Evolutionary conservation across 2,888 invertebrate species (phyloP), one percentile per base, ranked within the genome.

Genomic region (Drosophila neutralis): DNA sequence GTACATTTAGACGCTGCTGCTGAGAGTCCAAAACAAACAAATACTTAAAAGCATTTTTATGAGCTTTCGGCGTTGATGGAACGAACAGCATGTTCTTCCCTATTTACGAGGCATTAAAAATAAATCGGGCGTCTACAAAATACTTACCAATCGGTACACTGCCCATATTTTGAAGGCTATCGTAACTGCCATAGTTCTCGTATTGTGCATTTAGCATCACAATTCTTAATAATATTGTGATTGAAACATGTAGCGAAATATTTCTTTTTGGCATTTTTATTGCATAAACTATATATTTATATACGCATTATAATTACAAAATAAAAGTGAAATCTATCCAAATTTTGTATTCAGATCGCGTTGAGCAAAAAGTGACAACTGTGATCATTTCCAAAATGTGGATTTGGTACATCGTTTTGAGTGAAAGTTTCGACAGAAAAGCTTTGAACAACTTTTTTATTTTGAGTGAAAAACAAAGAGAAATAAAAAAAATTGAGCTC

Each of bases 61-160:
- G 80, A 83, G 90, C 88, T 85, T 82, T 83, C 53, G 13, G 86
- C 80, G 89, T 75, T 89, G 89, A 87, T 83, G 86, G 89, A 87
- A 88, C 83, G 78, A 79, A 79, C 85, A 89, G 82, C 85, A 65
- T 89, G 83, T 87, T 89, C 82, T 89, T 83, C 87, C 75, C 82
- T 83, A 56, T 56, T 74, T 71, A 83, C 73, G 82, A 80, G 76
- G 76, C 73, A 77, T 86, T 89, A 87, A 89, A 89, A 87, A 89
- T 89, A 89, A 89, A 85, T 83, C 85, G 67, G 63, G 57, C 84
- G 72, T 69, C 40, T 21, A 57, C n/a, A 52, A 76, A 63, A 69
- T 52, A 71, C 89, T 82, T 73, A 89, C 89, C 89, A 53, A 89
- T 89, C 53, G 89, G 78, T 53, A 90, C 82, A 69, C 59, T 82